Evolutionary conservation across 2,888 invertebrate genomes (phyloP).

Genomic region (Amphipoea lucens): DNA sequence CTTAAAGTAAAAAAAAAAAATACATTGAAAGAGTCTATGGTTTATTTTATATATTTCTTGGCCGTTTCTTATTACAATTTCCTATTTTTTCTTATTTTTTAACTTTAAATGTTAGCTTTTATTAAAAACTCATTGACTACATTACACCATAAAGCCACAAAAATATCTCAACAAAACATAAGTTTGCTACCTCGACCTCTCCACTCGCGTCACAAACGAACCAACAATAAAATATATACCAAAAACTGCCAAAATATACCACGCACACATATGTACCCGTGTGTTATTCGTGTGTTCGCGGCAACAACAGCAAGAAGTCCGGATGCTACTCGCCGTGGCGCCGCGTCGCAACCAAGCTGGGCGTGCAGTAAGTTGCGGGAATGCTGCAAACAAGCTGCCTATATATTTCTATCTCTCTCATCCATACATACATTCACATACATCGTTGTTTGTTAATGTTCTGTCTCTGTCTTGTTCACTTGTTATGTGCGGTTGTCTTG

Average conservation of each 20-base stretch:
- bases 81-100: not conserved
- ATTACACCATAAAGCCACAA: not conserved
- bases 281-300: constrained; percentile 78
- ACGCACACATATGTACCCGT: constrained; percentile 86
- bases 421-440: constrained; percentile 80
- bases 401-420: constrained; percentile 82
- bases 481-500: constrained; percentile 67
- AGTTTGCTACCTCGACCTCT: constrained; percentile 72
- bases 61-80: not conserved
- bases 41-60: not conserved
- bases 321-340: constrained; percentile 97
- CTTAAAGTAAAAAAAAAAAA: not conserved
- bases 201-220: constrained; percentile 67
- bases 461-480: constrained; percentile 68
- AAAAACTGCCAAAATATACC: constrained; percentile 49
- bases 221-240: constrained; percentile 35
- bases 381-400: constrained; percentile 80
- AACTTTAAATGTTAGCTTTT: not conserved
- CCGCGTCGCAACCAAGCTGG: constrained; percentile 97
- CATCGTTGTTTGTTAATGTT: constrained; percentile 78
- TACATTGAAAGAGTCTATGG: too few relatives aligned
- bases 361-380: constrained; percentile 96
- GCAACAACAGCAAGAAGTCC: constrained; percentile 92
- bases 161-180: not conserved
- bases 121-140: not conserved